Conservation (phyloP, 2,888 invertebrate genomes). For the Choreutis nemorana region DNA sequence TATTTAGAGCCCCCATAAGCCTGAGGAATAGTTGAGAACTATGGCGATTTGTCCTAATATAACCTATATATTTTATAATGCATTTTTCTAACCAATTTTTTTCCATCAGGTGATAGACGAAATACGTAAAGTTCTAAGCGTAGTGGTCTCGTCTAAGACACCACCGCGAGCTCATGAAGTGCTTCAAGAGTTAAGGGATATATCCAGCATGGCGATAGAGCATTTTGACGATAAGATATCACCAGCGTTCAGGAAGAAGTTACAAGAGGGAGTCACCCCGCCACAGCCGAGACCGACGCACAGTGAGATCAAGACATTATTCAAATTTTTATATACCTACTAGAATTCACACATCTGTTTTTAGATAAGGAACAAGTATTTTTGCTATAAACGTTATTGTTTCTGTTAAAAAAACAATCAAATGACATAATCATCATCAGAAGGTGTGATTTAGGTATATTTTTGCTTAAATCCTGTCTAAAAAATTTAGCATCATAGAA, state of each 20-base stretch:
- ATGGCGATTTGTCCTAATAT: no score
- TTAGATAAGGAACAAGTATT: no score
- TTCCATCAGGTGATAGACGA: slow-evolving; percentile 83
- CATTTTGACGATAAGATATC: slow-evolving; percentile 92
- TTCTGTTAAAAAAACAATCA: no score
- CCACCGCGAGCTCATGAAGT: slow-evolving; percentile 82
- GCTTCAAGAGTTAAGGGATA: slow-evolving; percentile 87
- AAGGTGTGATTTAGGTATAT: no score
- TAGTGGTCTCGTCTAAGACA: slow-evolving; percentile 71
- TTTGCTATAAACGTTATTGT: no score
- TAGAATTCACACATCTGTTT: no score
- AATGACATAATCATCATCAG: no score
- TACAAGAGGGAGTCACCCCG: slow-evolving; percentile 31
- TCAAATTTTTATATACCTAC: not conserved
- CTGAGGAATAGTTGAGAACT: no score
- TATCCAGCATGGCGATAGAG: slow-evolving; percentile 95
- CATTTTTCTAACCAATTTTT: not conserved
- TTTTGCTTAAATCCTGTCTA: no score
- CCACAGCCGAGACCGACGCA: slow-evolving; percentile 23
- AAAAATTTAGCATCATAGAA: no score
- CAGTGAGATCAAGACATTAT: slow-evolving; percentile 14
- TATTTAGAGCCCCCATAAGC: no score
- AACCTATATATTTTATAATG: not conserved
- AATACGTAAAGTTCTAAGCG: slow-evolving; percentile 74
- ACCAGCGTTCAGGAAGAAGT: slow-evolving; percentile 35